A percentile compares a stretch with the other conserved stretches of the same genome.
Conservation (phyloP, 2,888 invertebrate species). For the Philereme transversata region DNA sequence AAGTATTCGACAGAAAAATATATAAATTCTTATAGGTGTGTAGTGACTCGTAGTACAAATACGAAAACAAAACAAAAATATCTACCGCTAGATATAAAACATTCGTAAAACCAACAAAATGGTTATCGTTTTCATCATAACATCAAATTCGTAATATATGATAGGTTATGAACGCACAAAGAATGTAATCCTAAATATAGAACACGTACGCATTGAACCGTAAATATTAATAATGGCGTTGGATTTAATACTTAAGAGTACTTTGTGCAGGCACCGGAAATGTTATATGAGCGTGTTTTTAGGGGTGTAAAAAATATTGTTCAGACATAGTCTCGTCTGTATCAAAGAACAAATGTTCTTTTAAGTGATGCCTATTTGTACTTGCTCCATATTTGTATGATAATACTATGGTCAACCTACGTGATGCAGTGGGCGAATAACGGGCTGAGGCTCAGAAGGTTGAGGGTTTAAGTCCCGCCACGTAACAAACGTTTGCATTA, state of each 20-base stretch:
- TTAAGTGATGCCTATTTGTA: too few species aligned
- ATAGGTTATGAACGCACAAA: constrained; percentile 25
- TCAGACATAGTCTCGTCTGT: too few species aligned
- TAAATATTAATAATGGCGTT: constrained; percentile 24
- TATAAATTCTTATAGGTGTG: not conserved
- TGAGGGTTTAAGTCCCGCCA: too few species aligned
- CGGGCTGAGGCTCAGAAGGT: too few species aligned
- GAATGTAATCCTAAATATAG: constrained; percentile 25
- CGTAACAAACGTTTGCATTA: too few species aligned
- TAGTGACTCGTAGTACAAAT: not conserved
- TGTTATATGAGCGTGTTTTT: too few species aligned
- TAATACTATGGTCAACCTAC: too few species aligned
- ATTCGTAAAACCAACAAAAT: constrained; percentile 22
- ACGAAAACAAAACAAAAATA: constrained; percentile 11
- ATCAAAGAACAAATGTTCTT: too few species aligned
- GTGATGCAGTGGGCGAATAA: too few species aligned
- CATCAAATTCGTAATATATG: constrained; percentile 28
- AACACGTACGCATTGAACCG: constrained; percentile 27
- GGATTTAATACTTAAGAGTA: constrained; percentile 15
- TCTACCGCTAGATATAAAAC: constrained; percentile 10
- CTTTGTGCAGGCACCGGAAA: not conserved
- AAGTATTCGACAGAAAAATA: not conserved
- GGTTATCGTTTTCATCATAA: constrained; percentile 23
- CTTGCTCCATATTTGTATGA: too few species aligned
- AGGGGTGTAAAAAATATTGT: too few species aligned